Base-by-base conservation (phyloP, 2,888 invertebrate species). In the Lepidocyrtoides sp. region DNA sequence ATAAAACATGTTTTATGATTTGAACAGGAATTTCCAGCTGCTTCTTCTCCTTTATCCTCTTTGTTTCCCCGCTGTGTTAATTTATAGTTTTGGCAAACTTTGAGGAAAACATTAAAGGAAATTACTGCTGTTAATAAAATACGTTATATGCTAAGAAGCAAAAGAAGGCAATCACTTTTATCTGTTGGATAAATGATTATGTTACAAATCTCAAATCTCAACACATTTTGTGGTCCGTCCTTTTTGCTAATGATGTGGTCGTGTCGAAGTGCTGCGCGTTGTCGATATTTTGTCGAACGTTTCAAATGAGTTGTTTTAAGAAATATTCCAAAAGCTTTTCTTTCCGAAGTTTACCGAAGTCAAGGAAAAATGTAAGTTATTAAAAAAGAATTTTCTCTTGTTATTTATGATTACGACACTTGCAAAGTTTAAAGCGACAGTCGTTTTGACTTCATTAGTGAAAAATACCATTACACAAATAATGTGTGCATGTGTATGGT, bases 1-100 rank as follows among this genome's bases (percentile, higher is more conserved):
- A 87, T 87, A 79, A 87, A 44, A 66, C 85, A 75, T 77, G 88
- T 77, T 88, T 79, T 88, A 88, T 88, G 29, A 88, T 66, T 81
- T n/a, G 10, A 26, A 26, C 23, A 69, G 51, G 81, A 88, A 88
- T 81, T 88, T 81, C 81, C 88, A 88, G 79, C 81, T 88, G 81
- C n/a, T 87, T 32, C 48, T 26, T 32, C 32, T 2, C 41, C 29
- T 17, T 54, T 10, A 63, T 0, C 14, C 29, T n/a, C n/a, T 29
- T 48, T 48, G 69, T 20, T 10, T 77, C 26, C 29, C 51, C n/a
- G n/a, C n/a, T 48, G 48, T 14, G 44, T 48, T 23, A 51, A 51
- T 75, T 51, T 29, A 29, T 51, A 29, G 7, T 77, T 77, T 77
- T 77, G 77, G 77, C 72, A 72, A 72, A 17, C 51, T 29, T 29